Percentiles rank a stretch among this genome's conserved stretches.
Conservation (phyloP, 2,888 invertebrate genomes). For the Sinotaia quadrata region DNA sequence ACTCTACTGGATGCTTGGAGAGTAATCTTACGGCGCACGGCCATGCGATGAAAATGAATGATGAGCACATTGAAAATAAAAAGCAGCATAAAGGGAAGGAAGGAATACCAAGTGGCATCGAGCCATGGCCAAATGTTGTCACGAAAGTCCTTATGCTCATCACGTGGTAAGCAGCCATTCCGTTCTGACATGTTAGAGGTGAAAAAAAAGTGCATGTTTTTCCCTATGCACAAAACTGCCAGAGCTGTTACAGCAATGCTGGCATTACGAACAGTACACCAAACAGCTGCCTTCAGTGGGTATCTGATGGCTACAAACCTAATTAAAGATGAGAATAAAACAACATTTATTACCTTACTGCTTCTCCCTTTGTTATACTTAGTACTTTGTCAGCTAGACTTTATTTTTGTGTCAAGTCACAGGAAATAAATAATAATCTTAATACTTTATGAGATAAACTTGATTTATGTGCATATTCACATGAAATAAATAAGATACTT, state of each 20-base stretch:
- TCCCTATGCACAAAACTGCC: conserved; percentile 35
- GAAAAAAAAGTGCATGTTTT: conserved; percentile 57
- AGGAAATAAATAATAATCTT: too few species aligned
- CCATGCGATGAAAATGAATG: conserved; percentile 37
- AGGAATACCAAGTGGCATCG: conserved; percentile 60
- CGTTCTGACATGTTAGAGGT: conserved; percentile 42
- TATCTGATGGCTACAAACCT: conserved; percentile 54
- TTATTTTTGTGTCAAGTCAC: too few species aligned
- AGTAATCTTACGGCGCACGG: neutral
- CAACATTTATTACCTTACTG: too few species aligned
- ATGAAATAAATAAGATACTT: too few species aligned
- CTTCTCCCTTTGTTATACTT: too few species aligned
- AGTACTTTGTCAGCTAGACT: too few species aligned
- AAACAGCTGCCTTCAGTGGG: conserved; percentile 50
- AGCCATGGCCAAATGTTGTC: conserved; percentile 58
- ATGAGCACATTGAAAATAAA: conserved; percentile 60
- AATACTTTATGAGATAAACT: too few species aligned
- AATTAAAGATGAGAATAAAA: too few species aligned
- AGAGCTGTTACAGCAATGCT: conserved; percentile 40
- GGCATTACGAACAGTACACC: conserved; percentile 50
- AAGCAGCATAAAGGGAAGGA: conserved; percentile 54
- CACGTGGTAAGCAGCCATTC: conserved; percentile 40
- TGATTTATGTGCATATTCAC: too few species aligned
- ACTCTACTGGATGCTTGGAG: neutral
- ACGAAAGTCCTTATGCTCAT: conserved; percentile 47